These are phyloP conservation scores for Leptopilina boulardi DNA, from an alignment of 1,140 invertebrate species.

Conservation along the genomic window DNA sequence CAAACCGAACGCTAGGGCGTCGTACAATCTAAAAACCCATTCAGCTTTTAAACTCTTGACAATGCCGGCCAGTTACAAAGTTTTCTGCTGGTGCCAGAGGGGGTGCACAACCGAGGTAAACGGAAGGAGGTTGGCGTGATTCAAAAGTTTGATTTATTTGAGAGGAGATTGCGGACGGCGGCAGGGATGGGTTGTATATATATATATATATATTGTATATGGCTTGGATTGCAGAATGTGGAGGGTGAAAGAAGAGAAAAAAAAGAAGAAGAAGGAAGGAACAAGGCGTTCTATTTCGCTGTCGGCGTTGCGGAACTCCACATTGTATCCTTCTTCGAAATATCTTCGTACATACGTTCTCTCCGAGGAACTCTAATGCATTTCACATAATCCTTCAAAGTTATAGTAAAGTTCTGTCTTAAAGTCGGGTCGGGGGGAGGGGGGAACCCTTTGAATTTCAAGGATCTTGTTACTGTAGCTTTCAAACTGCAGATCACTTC, in stretches of 20 bases:
- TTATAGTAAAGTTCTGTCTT: constrained; percentile 21
- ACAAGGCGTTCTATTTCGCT: constrained; percentile 49
- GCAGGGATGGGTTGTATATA: constrained; percentile 59
- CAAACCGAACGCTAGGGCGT: constrained; percentile 67
- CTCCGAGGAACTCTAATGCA: constrained; percentile 18
- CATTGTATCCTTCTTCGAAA: neutral
- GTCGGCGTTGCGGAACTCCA: constrained; percentile 3
- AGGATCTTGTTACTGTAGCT: constrained; percentile 1
- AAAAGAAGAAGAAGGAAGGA: constrained; percentile 38
- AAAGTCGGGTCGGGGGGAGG: no score
- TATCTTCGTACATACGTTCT: constrained; percentile 31
- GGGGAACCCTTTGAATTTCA: neutral
- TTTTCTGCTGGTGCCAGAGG: constrained; percentile 59
- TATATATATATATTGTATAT: no score
- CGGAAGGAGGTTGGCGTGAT: constrained; percentile 54
- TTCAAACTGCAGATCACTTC: neutral
- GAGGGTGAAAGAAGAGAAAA: constrained; percentile 37
- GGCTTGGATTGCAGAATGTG: constrained; percentile 47
- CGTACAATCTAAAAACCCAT: constrained; percentile 74
- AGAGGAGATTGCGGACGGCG: constrained; percentile 71
- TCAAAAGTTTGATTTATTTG: constrained; percentile 77
- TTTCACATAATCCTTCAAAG: constrained; percentile 26
- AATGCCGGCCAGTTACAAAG: constrained; percentile 71
- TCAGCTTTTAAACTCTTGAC: constrained; percentile 75
- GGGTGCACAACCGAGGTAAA: constrained; percentile 44